Conservation (phyloP, 2,113 vertebrate genomes). For the Hypocryptadius cinnamomeus region DNA sequence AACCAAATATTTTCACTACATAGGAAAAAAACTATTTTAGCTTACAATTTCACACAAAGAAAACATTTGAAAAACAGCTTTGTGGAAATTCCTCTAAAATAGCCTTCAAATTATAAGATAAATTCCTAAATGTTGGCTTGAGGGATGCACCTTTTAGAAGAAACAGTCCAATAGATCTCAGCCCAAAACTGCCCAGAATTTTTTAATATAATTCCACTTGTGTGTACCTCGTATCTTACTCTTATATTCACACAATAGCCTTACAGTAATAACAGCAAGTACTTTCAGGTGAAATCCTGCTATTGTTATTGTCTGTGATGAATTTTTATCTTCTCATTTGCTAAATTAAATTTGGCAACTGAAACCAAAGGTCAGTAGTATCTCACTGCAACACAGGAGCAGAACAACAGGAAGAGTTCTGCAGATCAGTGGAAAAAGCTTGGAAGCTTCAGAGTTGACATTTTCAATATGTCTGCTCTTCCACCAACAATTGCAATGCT, state of each 20-base stretch:
- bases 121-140: not conserved
- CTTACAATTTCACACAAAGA: not conserved
- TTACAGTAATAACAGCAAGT: not conserved
- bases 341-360: not conserved
- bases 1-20: not conserved
- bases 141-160: not conserved
- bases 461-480: not conserved
- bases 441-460: not conserved
- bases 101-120: not conserved
- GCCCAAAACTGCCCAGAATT: not conserved
- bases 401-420: not conserved
- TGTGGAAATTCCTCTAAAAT: not conserved
- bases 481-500: not conserved
- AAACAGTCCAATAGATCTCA: not conserved
- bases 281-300: not conserved
- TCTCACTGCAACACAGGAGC: not conserved
- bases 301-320: not conserved
- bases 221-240: not conserved
- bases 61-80: not conserved
- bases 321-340: not conserved
- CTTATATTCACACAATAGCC: not conserved
- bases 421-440: not conserved
- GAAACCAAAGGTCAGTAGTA: not conserved
- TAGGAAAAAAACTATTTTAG: not conserved
- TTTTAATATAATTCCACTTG: not conserved